phyloP scores from a whole-genome alignment of 2,888 invertebrate species.

The Xanthia togata region DNA sequence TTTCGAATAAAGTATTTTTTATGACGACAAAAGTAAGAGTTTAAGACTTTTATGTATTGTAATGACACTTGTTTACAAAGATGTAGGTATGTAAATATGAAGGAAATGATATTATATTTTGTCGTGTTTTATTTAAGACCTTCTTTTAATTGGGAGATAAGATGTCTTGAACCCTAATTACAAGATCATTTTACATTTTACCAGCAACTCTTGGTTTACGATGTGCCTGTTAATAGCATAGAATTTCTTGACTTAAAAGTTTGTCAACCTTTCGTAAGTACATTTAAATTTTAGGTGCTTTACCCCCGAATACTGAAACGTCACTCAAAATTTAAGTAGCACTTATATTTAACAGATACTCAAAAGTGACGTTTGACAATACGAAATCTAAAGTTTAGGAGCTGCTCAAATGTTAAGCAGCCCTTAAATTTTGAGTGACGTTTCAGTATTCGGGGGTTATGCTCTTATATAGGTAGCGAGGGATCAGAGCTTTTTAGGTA shows the following conservation, averaged over 20 bases:
- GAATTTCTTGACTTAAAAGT: not conserved
- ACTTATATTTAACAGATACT: no score
- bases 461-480: no score
- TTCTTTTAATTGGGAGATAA: constrained; percentile 2
- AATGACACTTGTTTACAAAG: constrained; percentile 57
- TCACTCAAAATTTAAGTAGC: no score
- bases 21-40: constrained; percentile 45
- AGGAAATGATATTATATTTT: constrained; percentile 26
- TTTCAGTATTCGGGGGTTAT: no score
- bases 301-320: no score
- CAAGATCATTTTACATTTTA: constrained; percentile 14
- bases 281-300: not conserved
- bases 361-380: no score
- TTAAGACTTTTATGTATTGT: constrained; percentile 48
- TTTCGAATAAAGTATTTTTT: constrained; percentile 7
- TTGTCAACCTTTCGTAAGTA: not conserved
- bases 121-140: constrained; percentile 15
- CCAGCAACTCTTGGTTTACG: not conserved
- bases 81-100: constrained; percentile 47
- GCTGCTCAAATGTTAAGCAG: no score
- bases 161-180: constrained; percentile 20
- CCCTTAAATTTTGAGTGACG: no score
- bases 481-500: not conserved
- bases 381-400: no score
- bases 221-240: constrained; percentile 4